These are phyloP conservation scores for Eriosoma lanigerum DNA, from an alignment of 1,140 invertebrate species.

Conservation along the genomic window DNA sequence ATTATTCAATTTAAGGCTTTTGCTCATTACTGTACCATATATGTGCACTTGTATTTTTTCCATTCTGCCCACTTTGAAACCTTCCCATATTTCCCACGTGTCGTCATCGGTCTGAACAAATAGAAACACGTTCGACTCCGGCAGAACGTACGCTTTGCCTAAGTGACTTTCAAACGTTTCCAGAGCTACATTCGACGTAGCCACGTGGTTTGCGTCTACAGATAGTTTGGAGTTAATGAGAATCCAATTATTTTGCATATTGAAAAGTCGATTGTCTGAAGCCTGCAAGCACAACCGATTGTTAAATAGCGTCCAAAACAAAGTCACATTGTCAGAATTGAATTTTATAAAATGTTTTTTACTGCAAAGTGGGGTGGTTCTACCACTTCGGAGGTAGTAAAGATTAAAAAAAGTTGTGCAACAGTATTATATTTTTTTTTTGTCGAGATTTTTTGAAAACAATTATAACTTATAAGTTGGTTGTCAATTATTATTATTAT, in stretches of 20 bases:
- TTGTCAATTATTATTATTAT: too few relatives aligned
- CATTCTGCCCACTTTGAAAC: background rate
- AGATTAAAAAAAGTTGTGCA: too few relatives aligned
- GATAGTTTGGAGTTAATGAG: background rate
- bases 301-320: too few relatives aligned
- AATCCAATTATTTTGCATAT: slow-evolving; percentile 26
- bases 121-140: slow-evolving; percentile 21
- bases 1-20: background rate
- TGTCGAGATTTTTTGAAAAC: too few relatives aligned
- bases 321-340: too few relatives aligned
- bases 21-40: background rate
- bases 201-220: too few relatives aligned
- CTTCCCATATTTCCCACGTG: slow-evolving; percentile 38
- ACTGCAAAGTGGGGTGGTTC: too few relatives aligned
- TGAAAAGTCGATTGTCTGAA: slow-evolving; percentile 8
- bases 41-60: background rate
- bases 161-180: slow-evolving; percentile 27
- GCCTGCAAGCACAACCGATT: background rate
- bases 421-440: too few relatives aligned
- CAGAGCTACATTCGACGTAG: background rate
- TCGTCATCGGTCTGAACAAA: background rate
- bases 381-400: too few relatives aligned
- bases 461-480: too few relatives aligned
- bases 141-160: background rate
- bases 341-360: too few relatives aligned